phyloP scores from a whole-genome alignment of 1,140 invertebrate genomes.

The Lamellibrachia luymesi region DNA sequence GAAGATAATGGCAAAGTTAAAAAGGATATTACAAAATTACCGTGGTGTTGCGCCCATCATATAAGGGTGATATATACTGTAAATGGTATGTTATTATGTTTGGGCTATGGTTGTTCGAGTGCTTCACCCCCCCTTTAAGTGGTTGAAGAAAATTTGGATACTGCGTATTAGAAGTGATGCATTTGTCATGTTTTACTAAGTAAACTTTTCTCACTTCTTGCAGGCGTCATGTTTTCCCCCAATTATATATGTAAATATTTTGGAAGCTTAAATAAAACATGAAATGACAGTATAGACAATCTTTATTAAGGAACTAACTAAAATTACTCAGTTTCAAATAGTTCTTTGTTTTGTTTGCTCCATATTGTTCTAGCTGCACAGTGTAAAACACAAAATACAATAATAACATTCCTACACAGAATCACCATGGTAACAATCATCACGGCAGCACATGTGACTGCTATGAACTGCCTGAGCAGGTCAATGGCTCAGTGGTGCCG shows the following conservation, averaged over 20 bases:
- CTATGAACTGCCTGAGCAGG: not conserved
- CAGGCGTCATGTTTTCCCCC: too few relatives aligned
- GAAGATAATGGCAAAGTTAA: too few relatives aligned
- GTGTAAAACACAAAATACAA: not conserved
- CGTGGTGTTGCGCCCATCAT: too few relatives aligned
- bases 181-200: not conserved
- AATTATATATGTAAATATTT: too few relatives aligned
- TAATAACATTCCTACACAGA: not conserved
- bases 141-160: too few relatives aligned
- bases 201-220: not conserved
- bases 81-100: too few relatives aligned
- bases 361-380: not conserved
- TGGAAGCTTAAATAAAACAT: not conserved
- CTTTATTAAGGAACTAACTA: not conserved
- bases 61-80: too few relatives aligned
- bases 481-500: not conserved
- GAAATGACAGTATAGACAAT: not conserved
- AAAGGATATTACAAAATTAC: too few relatives aligned
- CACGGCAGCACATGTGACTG: not conserved
- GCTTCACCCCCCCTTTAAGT: too few relatives aligned
- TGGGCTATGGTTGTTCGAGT: too few relatives aligned
- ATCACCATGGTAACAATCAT: not conserved
- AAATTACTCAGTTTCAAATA: not conserved
- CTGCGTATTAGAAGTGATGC: not conserved
- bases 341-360: not conserved